phyloP scores from a whole-genome alignment of 2,888 invertebrate genomes.

The Pycnomerus fuliginosus region DNA sequence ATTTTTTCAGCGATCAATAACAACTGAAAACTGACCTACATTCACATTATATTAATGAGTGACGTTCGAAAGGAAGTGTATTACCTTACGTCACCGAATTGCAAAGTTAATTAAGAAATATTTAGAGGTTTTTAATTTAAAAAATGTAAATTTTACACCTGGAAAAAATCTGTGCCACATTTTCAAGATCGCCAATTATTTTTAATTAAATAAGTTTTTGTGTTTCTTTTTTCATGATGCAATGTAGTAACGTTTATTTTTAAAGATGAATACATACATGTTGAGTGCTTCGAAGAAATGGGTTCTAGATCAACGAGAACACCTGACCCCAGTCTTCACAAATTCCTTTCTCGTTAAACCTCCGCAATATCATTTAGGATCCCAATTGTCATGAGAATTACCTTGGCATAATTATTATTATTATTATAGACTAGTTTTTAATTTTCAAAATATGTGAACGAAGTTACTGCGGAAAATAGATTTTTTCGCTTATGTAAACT shows the following conservation, averaged over 20 bases:
- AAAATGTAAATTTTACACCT: no score
- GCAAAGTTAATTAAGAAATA: no score
- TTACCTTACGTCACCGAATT: no score
- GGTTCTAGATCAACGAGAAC: constrained; percentile 10
- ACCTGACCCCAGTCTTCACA: no score
- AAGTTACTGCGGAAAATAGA: no score
- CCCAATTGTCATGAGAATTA: not conserved
- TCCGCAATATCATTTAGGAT: not conserved
- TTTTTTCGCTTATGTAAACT: no score
- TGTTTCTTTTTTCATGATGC: constrained; percentile 13
- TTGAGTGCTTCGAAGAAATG: constrained; percentile 9
- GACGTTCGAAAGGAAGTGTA: no score
- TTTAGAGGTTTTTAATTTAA: not conserved
- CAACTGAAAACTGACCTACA: constrained; percentile 17
- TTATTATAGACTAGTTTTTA: no score
- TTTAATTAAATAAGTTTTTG: constrained; percentile 17
- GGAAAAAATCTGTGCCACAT: constrained; percentile 9
- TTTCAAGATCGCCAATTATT: constrained; percentile 15
- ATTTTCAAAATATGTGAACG: no score
- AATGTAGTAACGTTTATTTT: constrained; percentile 22
- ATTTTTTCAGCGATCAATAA: constrained; percentile 11
- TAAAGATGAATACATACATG: constrained; percentile 22
- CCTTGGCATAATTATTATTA: no score
- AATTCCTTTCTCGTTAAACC: no score
- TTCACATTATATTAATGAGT: no score